Evolutionary conservation across 2,797 vertebrate species (phyloP).

Genomic region (Neosalanx taihuensis): DNA sequence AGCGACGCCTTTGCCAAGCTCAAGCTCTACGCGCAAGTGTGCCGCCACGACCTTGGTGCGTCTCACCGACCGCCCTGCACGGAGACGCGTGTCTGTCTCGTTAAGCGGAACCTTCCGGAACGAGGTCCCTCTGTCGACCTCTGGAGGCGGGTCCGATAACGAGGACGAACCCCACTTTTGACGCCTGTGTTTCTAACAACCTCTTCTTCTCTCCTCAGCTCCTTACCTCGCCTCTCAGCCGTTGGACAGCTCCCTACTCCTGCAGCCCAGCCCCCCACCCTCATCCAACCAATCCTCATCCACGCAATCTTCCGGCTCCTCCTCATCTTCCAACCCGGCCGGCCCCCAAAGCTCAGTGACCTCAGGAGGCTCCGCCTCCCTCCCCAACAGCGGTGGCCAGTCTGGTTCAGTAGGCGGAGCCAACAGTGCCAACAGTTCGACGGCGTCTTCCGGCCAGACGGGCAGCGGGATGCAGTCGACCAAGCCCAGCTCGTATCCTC

Average conservation of each 20-base stretch:
- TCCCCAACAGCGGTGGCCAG: conserved; percentile 66
- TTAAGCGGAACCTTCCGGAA: background rate
- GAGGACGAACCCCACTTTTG: background rate
- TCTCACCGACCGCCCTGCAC: background rate
- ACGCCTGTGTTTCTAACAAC: background rate
- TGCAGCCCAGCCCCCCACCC: conserved; percentile 81
- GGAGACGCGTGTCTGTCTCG: background rate
- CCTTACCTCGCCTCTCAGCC: conserved; percentile 95
- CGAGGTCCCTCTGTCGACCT: background rate
- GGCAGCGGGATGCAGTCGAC: conserved; percentile 72
- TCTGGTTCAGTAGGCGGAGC: conserved; percentile 73
- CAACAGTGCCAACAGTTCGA: conserved; percentile 70
- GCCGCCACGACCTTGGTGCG: conserved; percentile 93
- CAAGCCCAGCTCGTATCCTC: conserved; percentile 87
- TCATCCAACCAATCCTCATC: conserved; percentile 77
- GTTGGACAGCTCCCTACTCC: conserved; percentile 89
- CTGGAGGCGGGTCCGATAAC: background rate
- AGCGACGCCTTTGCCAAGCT: conserved; percentile 92
- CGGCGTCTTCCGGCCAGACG: conserved; percentile 73
- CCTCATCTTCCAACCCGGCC: conserved; percentile 43
- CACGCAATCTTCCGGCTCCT: conserved; percentile 68
- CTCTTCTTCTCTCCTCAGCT: conserved; percentile 69
- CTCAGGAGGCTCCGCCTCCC: conserved; percentile 62
- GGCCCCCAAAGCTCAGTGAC: conserved; percentile 75
- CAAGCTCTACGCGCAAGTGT: conserved; percentile 98